Conservation (phyloP, 2,797 vertebrate genomes). For the Sparus aurata region DNA sequence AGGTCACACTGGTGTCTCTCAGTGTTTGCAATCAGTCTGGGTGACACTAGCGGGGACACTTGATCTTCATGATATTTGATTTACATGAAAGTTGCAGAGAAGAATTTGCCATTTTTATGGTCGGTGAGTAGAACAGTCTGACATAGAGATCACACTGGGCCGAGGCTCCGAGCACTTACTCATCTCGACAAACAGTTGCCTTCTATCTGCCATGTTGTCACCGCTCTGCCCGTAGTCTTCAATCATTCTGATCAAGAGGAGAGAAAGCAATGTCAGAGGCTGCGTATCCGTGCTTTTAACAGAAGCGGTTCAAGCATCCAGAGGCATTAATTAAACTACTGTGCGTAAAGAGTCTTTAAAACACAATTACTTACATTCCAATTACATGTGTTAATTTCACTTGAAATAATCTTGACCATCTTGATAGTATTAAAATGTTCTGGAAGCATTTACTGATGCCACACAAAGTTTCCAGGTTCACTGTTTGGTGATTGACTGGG, state of each 20-base stretch:
- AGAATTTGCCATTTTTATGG: slow-evolving; percentile 57
- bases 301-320: background rate
- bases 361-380: background rate
- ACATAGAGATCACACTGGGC: slow-evolving; percentile 49
- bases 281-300: slow-evolving; percentile 29
- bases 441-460: background rate
- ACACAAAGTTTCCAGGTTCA: background rate
- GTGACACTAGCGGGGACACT: slow-evolving; percentile 25
- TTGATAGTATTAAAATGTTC: background rate
- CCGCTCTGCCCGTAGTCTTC: slow-evolving; percentile 92
- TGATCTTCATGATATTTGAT: slow-evolving; percentile 58
- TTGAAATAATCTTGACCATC: background rate
- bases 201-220: slow-evolving; percentile 98
- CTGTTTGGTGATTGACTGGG: background rate
- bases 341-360: background rate
- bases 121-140: slow-evolving; percentile 46
- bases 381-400: background rate
- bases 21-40: slow-evolving; percentile 28
- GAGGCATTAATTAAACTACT: background rate
- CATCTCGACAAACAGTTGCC: slow-evolving; percentile 99
- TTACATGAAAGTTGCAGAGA: slow-evolving; percentile 44
- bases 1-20: slow-evolving; percentile 25
- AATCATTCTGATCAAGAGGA: slow-evolving; percentile 95
- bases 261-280: slow-evolving; percentile 67
- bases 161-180: slow-evolving; percentile 89